Evolutionary conservation across 2,888 invertebrate genomes (phyloP), one percentile per base, ranked within the genome.

Genomic region (Cenopis cana): DNA sequence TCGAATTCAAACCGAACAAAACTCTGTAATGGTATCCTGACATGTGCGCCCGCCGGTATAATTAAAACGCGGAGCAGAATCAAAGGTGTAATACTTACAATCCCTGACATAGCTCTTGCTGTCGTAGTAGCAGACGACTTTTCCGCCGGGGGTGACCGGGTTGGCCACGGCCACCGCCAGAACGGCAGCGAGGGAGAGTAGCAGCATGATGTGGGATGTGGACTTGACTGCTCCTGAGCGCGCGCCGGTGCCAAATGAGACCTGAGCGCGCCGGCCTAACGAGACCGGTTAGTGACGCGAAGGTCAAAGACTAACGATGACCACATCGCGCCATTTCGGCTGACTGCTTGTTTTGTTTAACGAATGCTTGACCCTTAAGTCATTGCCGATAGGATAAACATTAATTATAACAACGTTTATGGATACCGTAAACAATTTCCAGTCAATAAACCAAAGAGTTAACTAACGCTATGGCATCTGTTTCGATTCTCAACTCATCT

Each of bases 71-170:
- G 73, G 71, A 84, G 88, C 87, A 77, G 75, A 73, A 69, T 73
- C 62, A 72, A 70, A 67, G 72, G 67, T 72, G 46, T 8, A n/a
- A 68, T 73, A 93, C 94, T 94, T 90, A 96, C 96, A 96, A 92
- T 95, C 93, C 82, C 96, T 94, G 80, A 94, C 93, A 85, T 94
- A 95, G 76, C 96, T 95, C 84, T 94, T 95, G 87, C 95, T 95
- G 86, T 96, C 95, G 89, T 96, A 96, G 85, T 95, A 96, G 84
- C 96, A 96, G 79, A 96, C 90, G 60, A 96, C 95, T 89, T 96
- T 96, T 81, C 87, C 88, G 71, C 93, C 93, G 33, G 91, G 85
- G 36, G 85, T 80, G 8, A 89, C 85, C 36, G 90, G 87, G 72
- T 83, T 82, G 46, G 89, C 85, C n/a, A 85, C 79, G 29, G 85